phyloP scores from a whole-genome alignment of 2,888 invertebrate genomes.

The Acleris holmiana region DNA sequence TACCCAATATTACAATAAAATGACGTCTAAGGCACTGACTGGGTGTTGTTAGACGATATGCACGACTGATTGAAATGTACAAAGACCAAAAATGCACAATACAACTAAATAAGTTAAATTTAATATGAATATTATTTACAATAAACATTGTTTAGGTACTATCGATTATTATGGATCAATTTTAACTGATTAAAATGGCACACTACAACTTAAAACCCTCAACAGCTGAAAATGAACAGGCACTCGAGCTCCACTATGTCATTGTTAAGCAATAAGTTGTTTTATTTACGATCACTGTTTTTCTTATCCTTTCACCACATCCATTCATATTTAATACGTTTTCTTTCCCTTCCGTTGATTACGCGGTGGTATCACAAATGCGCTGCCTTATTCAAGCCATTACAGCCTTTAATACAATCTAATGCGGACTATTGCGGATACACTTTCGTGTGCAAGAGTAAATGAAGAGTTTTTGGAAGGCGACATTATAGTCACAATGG shows the following conservation, averaged over 20 bases:
- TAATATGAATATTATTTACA: too few relatives aligned
- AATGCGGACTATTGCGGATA: conserved; percentile 18
- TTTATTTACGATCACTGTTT: conserved; percentile 43
- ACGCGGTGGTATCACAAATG: conserved; percentile 49
- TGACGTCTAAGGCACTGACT: too few relatives aligned
- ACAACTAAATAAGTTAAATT: too few relatives aligned
- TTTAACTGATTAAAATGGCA: too few relatives aligned
- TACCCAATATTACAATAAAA: too few relatives aligned
- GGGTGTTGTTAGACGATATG: too few relatives aligned
- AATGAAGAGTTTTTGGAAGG: conserved; percentile 48
- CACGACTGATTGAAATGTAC: too few relatives aligned
- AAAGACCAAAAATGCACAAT: too few relatives aligned
- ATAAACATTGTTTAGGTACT: too few relatives aligned
- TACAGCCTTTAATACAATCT: conserved; percentile 7
- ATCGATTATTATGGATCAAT: too few relatives aligned
- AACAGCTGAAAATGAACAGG: neutral
- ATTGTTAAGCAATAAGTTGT: conserved; percentile 22
- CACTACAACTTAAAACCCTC: too few relatives aligned
- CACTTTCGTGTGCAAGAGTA: conserved; percentile 34
- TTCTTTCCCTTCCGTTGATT: conserved; percentile 52
- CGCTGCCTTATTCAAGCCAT: conserved; percentile 37
- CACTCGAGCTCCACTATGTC: conserved; percentile 4
- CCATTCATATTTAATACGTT: conserved; percentile 40
- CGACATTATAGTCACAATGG: conserved; percentile 50
- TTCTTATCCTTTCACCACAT: conserved; percentile 44